Conservation (phyloP, 2,797 vertebrate species). For the Notamacropus eugenii region DNA sequence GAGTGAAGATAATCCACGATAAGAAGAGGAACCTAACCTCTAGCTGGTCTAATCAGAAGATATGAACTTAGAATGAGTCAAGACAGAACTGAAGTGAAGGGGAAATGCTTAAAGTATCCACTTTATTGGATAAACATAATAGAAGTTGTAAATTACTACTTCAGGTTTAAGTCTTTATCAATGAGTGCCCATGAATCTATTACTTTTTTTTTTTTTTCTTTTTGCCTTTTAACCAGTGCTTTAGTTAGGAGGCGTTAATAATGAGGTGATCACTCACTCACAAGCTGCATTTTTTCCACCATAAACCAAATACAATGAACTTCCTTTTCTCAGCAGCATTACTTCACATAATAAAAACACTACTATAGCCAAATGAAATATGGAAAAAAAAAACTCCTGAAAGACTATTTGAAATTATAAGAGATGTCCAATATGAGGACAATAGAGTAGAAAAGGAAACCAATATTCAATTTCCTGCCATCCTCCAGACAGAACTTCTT, state of each 20-base stretch:
- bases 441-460: neutral
- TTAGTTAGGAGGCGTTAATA: slow-evolving; percentile 72
- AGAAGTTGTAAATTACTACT: too few species aligned
- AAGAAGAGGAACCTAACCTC: too few species aligned
- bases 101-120: too few species aligned
- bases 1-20: too few species aligned
- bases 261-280: slow-evolving; percentile 22
- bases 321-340: slow-evolving; percentile 62
- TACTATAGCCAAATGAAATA: slow-evolving; percentile 6
- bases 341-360: slow-evolving; percentile 26
- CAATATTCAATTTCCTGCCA: neutral
- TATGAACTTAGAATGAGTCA: too few species aligned
- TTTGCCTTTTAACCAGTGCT: slow-evolving; percentile 68
- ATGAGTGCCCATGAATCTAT: too few species aligned
- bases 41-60: too few species aligned
- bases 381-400: neutral
- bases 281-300: slow-evolving; percentile 45
- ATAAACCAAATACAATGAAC: slow-evolving; percentile 68
- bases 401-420: slow-evolving; percentile 31
- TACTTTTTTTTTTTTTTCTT: too few species aligned
- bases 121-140: too few species aligned
- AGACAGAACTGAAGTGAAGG: too few species aligned
- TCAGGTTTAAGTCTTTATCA: too few species aligned
- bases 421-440: neutral
- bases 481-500: neutral